Conservation (phyloP, 2,888 invertebrate species). For the Melanophora roralis region DNA sequence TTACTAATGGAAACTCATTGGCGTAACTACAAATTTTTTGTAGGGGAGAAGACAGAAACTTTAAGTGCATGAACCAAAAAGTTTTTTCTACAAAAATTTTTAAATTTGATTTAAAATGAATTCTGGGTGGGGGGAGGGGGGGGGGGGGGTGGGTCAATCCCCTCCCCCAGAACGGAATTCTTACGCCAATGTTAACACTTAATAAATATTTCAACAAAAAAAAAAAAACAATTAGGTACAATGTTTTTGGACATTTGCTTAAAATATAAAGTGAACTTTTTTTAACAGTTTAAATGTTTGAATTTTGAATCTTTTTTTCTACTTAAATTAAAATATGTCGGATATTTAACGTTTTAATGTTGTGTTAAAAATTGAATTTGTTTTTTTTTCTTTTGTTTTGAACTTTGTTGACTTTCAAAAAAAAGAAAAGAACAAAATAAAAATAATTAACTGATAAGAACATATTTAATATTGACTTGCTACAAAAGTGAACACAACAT, state of each 20-base stretch:
- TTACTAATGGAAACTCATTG: no score
- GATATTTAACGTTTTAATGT: slow-evolving; percentile 2
- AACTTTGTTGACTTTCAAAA: slow-evolving; percentile 55
- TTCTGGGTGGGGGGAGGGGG: no score
- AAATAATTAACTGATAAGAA: slow-evolving; percentile 47
- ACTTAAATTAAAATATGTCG: neutral
- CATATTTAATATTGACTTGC: slow-evolving; percentile 13
- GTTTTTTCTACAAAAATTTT: no score
- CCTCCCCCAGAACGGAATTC: no score
- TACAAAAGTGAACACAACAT: neutral
- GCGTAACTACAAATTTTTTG: no score
- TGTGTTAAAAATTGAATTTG: slow-evolving; percentile 41
- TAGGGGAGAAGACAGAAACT: no score
- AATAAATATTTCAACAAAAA: no score
- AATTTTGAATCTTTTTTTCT: no score
- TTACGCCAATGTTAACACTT: no score
- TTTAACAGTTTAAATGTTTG: slow-evolving; percentile 17
- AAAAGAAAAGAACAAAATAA: neutral
- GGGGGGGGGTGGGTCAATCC: no score
- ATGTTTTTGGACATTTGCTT: neutral
- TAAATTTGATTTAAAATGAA: no score
- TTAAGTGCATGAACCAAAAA: no score
- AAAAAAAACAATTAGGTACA: neutral
- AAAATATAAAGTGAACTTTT: slow-evolving; percentile 3
- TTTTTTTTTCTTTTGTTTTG: slow-evolving; percentile 26